Conservation (phyloP, 2,113 vertebrate genomes). For the Bothrops jararaca region DNA sequence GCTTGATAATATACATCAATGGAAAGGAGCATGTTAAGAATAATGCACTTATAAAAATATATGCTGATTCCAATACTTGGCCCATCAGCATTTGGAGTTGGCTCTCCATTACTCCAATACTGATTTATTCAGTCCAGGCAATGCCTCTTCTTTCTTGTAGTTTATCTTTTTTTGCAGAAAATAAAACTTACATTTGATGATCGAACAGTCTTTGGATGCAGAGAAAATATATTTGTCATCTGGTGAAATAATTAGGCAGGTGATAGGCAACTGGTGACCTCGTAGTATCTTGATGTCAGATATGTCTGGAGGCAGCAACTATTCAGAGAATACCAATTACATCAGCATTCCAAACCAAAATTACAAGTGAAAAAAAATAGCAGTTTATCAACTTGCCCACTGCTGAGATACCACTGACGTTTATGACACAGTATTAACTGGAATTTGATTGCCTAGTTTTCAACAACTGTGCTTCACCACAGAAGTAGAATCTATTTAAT, state of each 20-base stretch:
- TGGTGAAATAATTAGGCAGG: slow-evolving; percentile 85
- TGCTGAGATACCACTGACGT: not conserved
- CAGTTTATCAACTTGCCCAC: not conserved
- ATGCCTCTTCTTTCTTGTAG: not conserved
- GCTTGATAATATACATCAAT: not conserved
- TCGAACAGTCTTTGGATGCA: slow-evolving; percentile 89
- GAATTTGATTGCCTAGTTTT: not conserved
- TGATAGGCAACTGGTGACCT: slow-evolving; percentile 90
- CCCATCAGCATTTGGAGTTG: too few relatives aligned
- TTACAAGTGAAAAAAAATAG: not conserved
- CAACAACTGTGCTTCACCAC: not conserved
- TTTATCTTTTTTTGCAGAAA: not conserved
- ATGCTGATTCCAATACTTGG: not conserved
- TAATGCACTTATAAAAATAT: not conserved
- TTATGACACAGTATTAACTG: not conserved
- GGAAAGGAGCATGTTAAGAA: not conserved
- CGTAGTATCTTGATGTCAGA: slow-evolving; percentile 80
- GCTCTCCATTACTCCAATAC: not conserved
- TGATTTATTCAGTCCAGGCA: not conserved
- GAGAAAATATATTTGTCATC: slow-evolving; percentile 89
- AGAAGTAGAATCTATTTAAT: not conserved
- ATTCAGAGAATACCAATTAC: not conserved
- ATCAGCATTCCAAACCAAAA: not conserved
- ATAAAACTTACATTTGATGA: slow-evolving; percentile 90
- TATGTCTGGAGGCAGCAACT: slow-evolving; percentile 80